These are phyloP conservation scores for Merluccius polli DNA, from an alignment of 2,797 vertebrate genomes.

Conservation along the genomic window DNA sequence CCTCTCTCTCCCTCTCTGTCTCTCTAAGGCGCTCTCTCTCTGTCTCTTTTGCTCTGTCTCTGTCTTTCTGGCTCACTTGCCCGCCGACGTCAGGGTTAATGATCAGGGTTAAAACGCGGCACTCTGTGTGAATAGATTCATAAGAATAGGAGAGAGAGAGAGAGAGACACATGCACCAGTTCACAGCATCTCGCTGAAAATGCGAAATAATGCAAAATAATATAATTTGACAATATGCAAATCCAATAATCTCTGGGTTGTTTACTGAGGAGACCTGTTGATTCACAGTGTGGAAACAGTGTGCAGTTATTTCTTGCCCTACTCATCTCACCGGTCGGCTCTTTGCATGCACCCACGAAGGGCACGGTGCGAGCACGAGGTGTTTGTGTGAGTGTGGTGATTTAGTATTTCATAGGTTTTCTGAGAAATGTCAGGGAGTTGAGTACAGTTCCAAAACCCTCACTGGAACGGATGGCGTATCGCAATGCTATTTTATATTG, in stretches of 20 bases:
- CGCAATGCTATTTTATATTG: too few species aligned
- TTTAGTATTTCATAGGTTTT: too few species aligned
- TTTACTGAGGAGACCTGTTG: conserved; percentile 73
- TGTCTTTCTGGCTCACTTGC: too few species aligned
- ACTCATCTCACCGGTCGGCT: too few species aligned
- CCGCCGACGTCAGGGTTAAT: conserved; percentile 48
- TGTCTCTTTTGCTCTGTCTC: too few species aligned
- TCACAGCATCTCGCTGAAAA: conserved; percentile 65
- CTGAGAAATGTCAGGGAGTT: too few species aligned
- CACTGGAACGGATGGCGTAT: too few species aligned
- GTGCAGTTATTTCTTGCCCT: background rate
- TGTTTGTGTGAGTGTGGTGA: background rate
- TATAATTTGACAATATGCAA: conserved; percentile 72
- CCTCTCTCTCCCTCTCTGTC: background rate
- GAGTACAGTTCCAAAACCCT: too few species aligned
- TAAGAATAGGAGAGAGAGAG: conserved; percentile 4
- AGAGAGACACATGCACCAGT: conserved; percentile 45
- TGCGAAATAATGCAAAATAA: conserved; percentile 56
- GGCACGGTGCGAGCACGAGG: too few species aligned
- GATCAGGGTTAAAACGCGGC: conserved; percentile 68
- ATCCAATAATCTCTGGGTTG: conserved; percentile 71
- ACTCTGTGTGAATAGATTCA: conserved; percentile 47
- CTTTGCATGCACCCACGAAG: too few species aligned
- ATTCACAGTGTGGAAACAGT: conserved; percentile 56
- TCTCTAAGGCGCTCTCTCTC: conserved; percentile 19